Percentiles rank a stretch among this genome's conserved stretches.
Evolutionary conservation across 2,113 vertebrate species (phyloP).

Genomic region (Scytalopus superciliaris): DNA sequence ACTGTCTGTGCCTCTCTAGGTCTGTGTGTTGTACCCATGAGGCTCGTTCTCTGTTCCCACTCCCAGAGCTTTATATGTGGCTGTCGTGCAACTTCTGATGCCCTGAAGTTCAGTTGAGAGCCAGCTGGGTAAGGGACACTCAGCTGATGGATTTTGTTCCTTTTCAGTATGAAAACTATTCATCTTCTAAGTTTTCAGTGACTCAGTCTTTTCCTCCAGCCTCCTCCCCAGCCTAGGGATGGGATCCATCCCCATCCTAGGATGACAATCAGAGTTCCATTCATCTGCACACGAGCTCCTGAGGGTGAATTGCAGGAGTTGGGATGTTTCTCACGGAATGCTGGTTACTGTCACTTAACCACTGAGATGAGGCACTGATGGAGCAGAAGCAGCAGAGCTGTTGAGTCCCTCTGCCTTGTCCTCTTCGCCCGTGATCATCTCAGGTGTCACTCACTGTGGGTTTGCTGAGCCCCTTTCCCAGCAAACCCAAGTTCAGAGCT

Average conservation of each 20-base stretch:
- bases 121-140: background rate
- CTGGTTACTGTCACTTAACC: background rate
- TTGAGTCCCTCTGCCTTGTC: background rate
- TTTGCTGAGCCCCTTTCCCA: background rate
- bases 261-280: background rate
- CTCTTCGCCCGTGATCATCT: background rate
- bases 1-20: background rate
- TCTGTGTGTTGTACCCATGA: background rate
- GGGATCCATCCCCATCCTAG: background rate
- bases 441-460: background rate
- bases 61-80: background rate
- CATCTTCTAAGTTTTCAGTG: background rate
- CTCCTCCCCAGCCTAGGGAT: background rate
- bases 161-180: rapidly evolving
- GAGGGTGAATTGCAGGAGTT: background rate
- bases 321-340: background rate
- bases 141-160: background rate
- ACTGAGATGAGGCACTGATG: background rate
- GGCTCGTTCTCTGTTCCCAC: background rate
- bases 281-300: background rate
- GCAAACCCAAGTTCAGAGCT: background rate
- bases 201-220: background rate
- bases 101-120: background rate
- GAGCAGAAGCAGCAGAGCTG: background rate
- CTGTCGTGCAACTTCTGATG: background rate